Evolutionary conservation across 2,797 vertebrate species (phyloP).

Genomic region (Saxicola maurus): DNA sequence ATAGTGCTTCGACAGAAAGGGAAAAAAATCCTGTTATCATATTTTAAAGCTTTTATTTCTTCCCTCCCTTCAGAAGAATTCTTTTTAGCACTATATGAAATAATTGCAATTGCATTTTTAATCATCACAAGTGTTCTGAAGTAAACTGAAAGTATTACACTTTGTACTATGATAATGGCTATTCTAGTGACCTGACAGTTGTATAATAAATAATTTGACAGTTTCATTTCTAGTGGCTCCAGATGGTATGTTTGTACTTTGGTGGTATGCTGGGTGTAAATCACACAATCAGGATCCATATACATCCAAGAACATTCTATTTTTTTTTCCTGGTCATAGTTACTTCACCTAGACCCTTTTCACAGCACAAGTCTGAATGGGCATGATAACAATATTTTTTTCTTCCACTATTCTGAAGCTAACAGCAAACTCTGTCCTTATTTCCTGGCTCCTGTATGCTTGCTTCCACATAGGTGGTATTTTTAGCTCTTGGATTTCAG

Average conservation of each 20-base stretch:
- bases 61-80: conserved; percentile 17
- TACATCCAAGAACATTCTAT: conserved; percentile 2
- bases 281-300: conserved; percentile 34
- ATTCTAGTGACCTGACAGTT: neutral
- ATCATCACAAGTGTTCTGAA: neutral
- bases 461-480: neutral
- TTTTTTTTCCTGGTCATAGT: neutral
- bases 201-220: conserved; percentile 46
- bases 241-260: conserved; percentile 27
- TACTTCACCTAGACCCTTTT: conserved; percentile 15
- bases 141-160: neutral
- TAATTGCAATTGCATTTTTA: neutral
- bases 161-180: neutral
- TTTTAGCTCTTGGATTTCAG: neutral
- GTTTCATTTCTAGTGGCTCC: conserved; percentile 51
- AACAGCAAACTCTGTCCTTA: neutral
- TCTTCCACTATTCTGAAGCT: neutral
- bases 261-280: conserved; percentile 8
- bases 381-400: neutral
- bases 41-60: conserved; percentile 23
- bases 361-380: neutral
- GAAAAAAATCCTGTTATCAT: neutral
- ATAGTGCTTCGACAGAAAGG: neutral
- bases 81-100: neutral
- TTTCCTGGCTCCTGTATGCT: neutral